Percentiles rank a stretch among this genome's conserved stretches.
phyloP scores from a whole-genome alignment of 1,140 invertebrate genomes.

The Notospermus geniculatus region DNA sequence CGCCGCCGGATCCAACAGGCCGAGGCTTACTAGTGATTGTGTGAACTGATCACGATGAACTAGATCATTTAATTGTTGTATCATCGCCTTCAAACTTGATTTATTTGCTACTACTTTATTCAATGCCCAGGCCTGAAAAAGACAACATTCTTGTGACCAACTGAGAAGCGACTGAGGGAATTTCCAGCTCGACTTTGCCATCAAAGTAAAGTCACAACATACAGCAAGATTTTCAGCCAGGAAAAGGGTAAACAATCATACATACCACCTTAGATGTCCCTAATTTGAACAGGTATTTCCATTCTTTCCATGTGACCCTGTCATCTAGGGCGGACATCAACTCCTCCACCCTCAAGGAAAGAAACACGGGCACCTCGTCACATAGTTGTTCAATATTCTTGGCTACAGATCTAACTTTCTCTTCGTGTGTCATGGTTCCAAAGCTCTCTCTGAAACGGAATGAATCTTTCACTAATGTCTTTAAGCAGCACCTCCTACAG shows the following conservation, averaged over 20 bases:
- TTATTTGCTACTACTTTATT: conserved; percentile 60
- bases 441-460: conserved; percentile 59
- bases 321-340: conserved; percentile 63
- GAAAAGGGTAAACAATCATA: too few species aligned
- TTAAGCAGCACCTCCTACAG: too few species aligned
- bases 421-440: conserved; percentile 61
- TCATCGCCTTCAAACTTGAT: conserved; percentile 42
- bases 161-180: too few species aligned
- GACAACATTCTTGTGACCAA: conserved; percentile 13
- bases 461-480: conserved; percentile 11
- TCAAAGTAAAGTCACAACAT: too few species aligned
- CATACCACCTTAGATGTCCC: conserved; percentile 69
- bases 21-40: conserved; percentile 60
- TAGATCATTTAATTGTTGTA: conserved; percentile 57
- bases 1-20: conserved; percentile 54
- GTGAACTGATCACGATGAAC: conserved; percentile 65
- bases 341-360: conserved; percentile 63
- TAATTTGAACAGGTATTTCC: conserved; percentile 70
- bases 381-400: conserved; percentile 65
- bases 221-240: too few species aligned
- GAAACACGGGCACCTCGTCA: conserved; percentile 65
- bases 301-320: conserved; percentile 67
- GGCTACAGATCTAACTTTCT: conserved; percentile 63
- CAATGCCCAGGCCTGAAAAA: conserved; percentile 60
- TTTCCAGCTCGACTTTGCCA: background rate